A percentile compares a stretch with the other conserved stretches of the same genome.
phyloP scores from a whole-genome alignment of 2,888 invertebrate species.

The Ophraella communa region DNA sequence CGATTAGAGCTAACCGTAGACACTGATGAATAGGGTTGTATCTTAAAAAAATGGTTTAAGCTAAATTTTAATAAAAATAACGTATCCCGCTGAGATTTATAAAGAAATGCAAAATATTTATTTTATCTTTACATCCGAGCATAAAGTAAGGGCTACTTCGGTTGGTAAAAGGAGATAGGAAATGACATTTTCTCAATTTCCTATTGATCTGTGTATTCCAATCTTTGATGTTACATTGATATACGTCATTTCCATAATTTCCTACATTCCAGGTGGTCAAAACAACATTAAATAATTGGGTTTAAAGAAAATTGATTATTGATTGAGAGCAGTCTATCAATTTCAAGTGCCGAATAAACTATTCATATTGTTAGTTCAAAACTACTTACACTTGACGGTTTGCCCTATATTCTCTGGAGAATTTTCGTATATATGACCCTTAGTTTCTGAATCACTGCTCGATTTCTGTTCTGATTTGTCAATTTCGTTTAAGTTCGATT shows the following conservation, averaged over 20 bases:
- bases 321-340: too few relatives aligned
- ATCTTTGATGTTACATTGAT: too few relatives aligned
- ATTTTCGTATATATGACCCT: conserved; percentile 60
- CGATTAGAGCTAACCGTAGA: too few relatives aligned
- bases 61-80: too few relatives aligned
- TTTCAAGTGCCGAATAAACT: neutral
- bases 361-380: conserved; percentile 22
- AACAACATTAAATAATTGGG: too few relatives aligned
- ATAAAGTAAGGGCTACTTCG: conserved; percentile 38
- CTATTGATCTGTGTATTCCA: conserved; percentile 45
- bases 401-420: conserved; percentile 28
- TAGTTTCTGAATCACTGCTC: conserved; percentile 58
- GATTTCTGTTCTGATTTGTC: conserved; percentile 82
- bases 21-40: too few relatives aligned
- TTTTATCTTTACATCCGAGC: neutral
- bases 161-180: conserved; percentile 48
- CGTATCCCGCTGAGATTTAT: neutral
- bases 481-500: conserved; percentile 77
- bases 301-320: too few relatives aligned
- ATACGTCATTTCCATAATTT: too few relatives aligned
- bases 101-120: neutral
- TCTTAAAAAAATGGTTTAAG: too few relatives aligned
- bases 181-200: conserved; percentile 59
- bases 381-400: conserved; percentile 30
- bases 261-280: too few relatives aligned